Percentiles rank a stretch among this genome's conserved stretches.
Evolutionary conservation across 2,888 invertebrate species (phyloP).

Genomic region (Diogma glabrata): DNA sequence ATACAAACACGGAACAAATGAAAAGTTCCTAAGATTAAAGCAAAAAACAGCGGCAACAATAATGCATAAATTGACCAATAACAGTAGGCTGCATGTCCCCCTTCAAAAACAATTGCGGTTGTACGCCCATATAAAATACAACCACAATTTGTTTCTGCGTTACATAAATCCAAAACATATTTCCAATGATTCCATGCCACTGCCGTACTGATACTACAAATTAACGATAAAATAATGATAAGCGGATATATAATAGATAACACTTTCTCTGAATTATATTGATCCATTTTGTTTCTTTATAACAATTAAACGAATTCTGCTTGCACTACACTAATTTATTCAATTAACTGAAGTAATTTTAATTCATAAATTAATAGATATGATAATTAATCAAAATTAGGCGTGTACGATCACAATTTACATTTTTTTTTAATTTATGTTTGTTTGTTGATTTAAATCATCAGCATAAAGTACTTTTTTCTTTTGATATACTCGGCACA

Average conservation of each 20-base stretch:
- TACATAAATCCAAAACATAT: slow-evolving; percentile 52
- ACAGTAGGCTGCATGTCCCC: slow-evolving; percentile 53
- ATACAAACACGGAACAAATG: slow-evolving; percentile 59
- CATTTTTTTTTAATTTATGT: no score
- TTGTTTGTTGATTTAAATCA: no score
- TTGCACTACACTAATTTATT: no score
- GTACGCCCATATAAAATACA: slow-evolving; percentile 54
- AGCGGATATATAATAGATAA: slow-evolving; percentile 31
- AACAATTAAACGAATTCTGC: no score
- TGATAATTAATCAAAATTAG: no score
- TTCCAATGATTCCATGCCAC: slow-evolving; percentile 60
- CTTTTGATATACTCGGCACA: no score
- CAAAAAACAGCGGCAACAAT: slow-evolving; percentile 48
- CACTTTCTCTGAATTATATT: slow-evolving; percentile 29
- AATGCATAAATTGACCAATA: slow-evolving; percentile 57
- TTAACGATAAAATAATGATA: slow-evolving; percentile 27
- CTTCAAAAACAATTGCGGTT: slow-evolving; percentile 49
- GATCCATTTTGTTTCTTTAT: no score
- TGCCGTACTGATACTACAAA: slow-evolving; percentile 37
- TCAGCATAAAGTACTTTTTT: no score
- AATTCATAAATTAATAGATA: no score
- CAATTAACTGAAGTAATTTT: no score
- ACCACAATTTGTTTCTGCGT: slow-evolving; percentile 52
- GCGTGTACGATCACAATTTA: no score
- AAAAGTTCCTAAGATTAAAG: slow-evolving; percentile 50